Evolutionary conservation across 2,888 invertebrate genomes (phyloP).

Genomic region (Phyllotreta cruciferae): DNA sequence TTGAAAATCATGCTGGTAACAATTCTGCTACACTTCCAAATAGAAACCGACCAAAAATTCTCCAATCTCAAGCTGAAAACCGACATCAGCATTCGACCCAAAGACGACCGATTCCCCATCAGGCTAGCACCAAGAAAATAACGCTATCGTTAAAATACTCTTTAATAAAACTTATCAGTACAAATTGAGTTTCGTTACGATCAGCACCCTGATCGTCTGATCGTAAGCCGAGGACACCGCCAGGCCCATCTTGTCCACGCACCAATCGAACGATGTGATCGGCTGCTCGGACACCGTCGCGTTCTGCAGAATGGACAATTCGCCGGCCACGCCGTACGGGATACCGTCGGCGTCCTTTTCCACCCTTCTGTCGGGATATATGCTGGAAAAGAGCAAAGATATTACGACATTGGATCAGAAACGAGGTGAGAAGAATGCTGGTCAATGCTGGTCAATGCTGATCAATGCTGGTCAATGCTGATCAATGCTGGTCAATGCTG

Average conservation of each 20-base stretch:
- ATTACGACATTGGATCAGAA: neutral
- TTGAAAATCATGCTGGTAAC: conserved; percentile 44
- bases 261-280: conserved; percentile 90
- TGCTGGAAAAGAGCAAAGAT: conserved; percentile 59
- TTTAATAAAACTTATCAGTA: conserved; percentile 55
- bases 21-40: conserved; percentile 42
- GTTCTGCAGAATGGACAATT: conserved; percentile 78
- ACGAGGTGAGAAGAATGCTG: too few species aligned
- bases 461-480: too few species aligned
- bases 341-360: conserved; percentile 75
- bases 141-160: too few species aligned
- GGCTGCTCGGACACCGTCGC: conserved; percentile 86
- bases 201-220: conserved; percentile 84
- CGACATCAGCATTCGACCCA: conserved; percentile 45
- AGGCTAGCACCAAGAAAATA: conserved; percentile 25
- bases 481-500: too few species aligned
- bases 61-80: conserved; percentile 43
- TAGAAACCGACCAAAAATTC: conserved; percentile 46
- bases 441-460: too few species aligned
- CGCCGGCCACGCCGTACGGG: conserved; percentile 79
- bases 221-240: conserved; percentile 91
- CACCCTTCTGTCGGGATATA: conserved; percentile 81
- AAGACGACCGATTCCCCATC: conserved; percentile 43
- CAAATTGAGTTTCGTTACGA: conserved; percentile 87
- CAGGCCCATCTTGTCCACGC: conserved; percentile 85